Evolutionary conservation across 1,140 invertebrate genomes (phyloP).

Genomic region (Portunus trituberculatus): DNA sequence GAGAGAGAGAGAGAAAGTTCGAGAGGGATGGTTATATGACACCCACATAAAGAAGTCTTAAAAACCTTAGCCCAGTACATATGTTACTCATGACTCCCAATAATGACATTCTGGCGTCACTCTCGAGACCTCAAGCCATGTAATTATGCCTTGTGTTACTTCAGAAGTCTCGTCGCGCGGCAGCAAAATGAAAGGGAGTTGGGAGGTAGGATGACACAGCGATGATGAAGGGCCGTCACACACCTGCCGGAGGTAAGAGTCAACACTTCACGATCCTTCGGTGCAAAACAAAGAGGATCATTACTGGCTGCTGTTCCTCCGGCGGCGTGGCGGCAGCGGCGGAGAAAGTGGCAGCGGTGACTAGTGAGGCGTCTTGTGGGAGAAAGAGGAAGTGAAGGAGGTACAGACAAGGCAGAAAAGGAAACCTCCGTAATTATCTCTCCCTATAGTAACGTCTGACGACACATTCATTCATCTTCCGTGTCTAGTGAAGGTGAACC

Average conservation of each 20-base stretch:
- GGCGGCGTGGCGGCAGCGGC: not conserved
- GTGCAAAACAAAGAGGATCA: conserved; percentile 12
- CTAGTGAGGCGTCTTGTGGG: not conserved
- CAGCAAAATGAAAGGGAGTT: conserved; percentile 21
- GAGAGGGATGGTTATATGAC: not conserved
- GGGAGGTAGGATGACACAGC: not conserved
- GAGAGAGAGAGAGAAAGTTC: not conserved
- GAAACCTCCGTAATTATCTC: not conserved
- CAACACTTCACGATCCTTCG: not conserved
- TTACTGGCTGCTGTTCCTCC: not conserved
- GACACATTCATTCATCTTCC: not conserved
- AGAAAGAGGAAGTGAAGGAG: conserved; percentile 16
- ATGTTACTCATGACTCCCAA: no score
- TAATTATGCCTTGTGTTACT: not conserved
- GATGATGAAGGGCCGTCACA: not conserved
- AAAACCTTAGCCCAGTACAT: not conserved
- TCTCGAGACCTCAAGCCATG: not conserved
- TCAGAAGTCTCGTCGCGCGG: not conserved
- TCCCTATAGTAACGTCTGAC: not conserved
- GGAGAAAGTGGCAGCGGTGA: conserved; percentile 14
- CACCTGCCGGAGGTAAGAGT: conserved; percentile 7
- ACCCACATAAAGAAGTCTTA: not conserved
- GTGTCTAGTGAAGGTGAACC: not conserved
- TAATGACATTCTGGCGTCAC: no score
- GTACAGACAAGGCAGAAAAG: not conserved